A percentile compares a stretch with the other conserved stretches of the same genome.
phyloP scores from a whole-genome alignment of 2,888 invertebrate species.

The Chesias legatella region DNA sequence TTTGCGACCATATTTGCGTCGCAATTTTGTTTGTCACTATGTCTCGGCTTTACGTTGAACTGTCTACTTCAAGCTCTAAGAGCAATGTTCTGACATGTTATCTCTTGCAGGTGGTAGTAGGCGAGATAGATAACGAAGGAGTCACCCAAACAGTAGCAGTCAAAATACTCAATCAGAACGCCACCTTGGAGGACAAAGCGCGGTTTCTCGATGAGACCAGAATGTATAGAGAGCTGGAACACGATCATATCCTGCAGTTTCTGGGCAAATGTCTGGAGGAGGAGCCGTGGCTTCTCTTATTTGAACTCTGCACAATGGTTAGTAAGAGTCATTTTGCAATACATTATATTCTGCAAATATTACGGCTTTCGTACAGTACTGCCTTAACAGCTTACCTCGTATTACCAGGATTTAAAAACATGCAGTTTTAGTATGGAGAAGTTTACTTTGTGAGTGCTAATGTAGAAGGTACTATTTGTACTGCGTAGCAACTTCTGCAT shows the following conservation, averaged over 20 bases:
- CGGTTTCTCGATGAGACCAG: slow-evolving; percentile 88
- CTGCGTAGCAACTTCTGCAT: too few species aligned
- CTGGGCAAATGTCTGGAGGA: slow-evolving; percentile 88
- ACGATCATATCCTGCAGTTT: slow-evolving; percentile 86
- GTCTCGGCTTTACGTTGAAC: not conserved
- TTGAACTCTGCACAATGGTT: slow-evolving; percentile 87
- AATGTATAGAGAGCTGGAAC: slow-evolving; percentile 85
- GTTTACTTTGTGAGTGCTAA: too few species aligned
- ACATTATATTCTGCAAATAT: not conserved
- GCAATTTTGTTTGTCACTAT: too few species aligned
- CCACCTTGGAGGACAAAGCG: slow-evolving; percentile 86
- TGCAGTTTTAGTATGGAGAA: too few species aligned
- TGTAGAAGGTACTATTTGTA: too few species aligned
- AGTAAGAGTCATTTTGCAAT: slow-evolving; percentile 17
- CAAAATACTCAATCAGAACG: slow-evolving; percentile 89
- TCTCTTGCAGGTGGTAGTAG: slow-evolving; percentile 84
- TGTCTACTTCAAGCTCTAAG: not conserved
- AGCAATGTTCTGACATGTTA: not conserved
- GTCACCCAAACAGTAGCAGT: slow-evolving; percentile 83
- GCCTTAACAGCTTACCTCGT: too few species aligned
- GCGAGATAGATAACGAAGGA: slow-evolving; percentile 81
- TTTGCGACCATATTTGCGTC: too few species aligned
- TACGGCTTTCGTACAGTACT: not conserved
- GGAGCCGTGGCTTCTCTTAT: slow-evolving; percentile 88
- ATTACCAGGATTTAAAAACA: too few species aligned